These are phyloP conservation scores for Alosa sapidissima DNA, from an alignment of 2,797 vertebrate species.

Conservation along the genomic window DNA sequence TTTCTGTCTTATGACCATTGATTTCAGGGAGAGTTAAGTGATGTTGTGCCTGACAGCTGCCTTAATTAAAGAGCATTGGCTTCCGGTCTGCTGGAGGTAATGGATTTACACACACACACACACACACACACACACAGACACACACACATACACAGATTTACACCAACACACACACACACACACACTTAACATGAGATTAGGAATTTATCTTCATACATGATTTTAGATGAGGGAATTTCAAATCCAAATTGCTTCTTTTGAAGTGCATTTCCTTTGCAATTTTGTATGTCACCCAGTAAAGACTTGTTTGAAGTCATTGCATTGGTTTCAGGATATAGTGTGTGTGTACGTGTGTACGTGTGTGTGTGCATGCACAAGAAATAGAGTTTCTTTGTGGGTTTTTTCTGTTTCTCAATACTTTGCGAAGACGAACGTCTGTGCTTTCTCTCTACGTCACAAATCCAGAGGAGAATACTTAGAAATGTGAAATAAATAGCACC, in stretches of 20 bases:
- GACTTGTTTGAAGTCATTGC: background rate
- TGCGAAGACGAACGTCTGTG: background rate
- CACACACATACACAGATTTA: background rate
- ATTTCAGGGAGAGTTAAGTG: slow-evolving; percentile 23
- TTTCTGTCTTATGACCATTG: slow-evolving; percentile 13
- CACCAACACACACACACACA: background rate
- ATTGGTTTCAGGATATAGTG: background rate
- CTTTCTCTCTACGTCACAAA: background rate
- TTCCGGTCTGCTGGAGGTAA: slow-evolving; percentile 24
- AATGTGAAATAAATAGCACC: background rate
- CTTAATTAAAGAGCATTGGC: slow-evolving; percentile 9
- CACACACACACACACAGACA: slow-evolving; percentile 4
- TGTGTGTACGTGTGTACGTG: background rate
- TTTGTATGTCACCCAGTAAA: background rate
- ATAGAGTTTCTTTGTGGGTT: background rate
- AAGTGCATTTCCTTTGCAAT: background rate
- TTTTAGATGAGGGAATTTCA: background rate
- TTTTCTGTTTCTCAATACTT: background rate
- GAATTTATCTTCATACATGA: background rate
- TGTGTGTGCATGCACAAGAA: background rate
- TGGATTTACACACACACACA: background rate
- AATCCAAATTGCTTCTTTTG: slow-evolving; percentile 21
- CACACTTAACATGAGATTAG: background rate
- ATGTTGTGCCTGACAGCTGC: slow-evolving; percentile 22
- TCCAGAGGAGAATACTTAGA: background rate